Base-by-base conservation (phyloP, 2,888 invertebrate genomes). In the Patella ulyssiponensis region DNA sequence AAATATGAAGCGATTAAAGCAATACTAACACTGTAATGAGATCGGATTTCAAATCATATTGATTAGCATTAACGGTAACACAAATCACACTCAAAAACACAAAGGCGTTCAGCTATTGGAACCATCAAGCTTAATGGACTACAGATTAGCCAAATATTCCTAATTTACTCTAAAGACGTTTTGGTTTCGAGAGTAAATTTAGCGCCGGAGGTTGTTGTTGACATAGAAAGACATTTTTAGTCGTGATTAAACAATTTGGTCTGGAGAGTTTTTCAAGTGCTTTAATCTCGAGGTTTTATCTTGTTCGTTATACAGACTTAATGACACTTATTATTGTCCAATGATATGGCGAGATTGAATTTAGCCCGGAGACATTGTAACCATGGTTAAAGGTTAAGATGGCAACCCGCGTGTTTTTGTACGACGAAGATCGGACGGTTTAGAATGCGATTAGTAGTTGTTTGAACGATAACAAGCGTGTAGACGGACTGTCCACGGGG, bases 251-350 rank as follows among this genome's bases (percentile, higher is more conserved):
- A 64, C 64, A 64, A 64, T 64, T 64, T 64, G 64, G 23, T 9
- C 20, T 64, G 23, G 64, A 64, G 64, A 64, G 64, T 64, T 64
- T 64, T 20, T 64, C 20, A 64, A 64, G 64, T 64, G 64, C 20
- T 64, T 64, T 64, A 64, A 20, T 64, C 64, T 64, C 44, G 44
- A 64, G 23, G 64, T 20, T 64, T 64, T 64, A 64, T 64, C 64
- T 23, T 64, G 64, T 64, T 64, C 20, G 20, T 23, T 23, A 64
- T 64, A 23, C 64, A 64, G 64, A 64, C 64, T 64, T 64, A 64
- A 64, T 64, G 64, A 64, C 64, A 64, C 64, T 64, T 64, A 64
- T 64, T 64, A 64, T 64, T 64, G 64, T 64, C 64, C 64, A 64
- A 64, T 64, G 64, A 64, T 64, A 64, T 64, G 20, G 3, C 64